phyloP scores from a whole-genome alignment of 2,113 vertebrate species.

The Nerophis lumbriciformis region DNA sequence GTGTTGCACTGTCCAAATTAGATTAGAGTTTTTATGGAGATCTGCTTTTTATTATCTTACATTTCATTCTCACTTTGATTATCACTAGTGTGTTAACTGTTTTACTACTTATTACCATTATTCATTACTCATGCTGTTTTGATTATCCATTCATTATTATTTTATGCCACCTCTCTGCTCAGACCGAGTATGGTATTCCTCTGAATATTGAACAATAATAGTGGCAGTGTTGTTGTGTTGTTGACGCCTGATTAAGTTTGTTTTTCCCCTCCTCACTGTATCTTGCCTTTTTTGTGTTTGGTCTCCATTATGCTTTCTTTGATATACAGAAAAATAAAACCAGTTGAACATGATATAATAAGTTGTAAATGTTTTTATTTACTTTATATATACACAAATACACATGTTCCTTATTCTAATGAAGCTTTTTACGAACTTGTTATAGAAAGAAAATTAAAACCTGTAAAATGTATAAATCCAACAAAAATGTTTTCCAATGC shows the following conservation, averaged over 20 bases:
- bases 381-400: too few relatives aligned
- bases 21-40: conserved; percentile 70
- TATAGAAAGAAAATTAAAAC: neutral
- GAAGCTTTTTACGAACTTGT: neutral
- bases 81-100: conserved; percentile 77
- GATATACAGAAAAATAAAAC: conserved; percentile 79
- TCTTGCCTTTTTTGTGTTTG: conserved; percentile 73
- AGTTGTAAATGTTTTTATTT: neutral
- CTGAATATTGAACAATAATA: conserved; percentile 74
- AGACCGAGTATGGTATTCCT: conserved; percentile 66
- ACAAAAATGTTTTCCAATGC: too few relatives aligned
- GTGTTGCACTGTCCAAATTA: conserved; percentile 75
- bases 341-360: conserved; percentile 47
- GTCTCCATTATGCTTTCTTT: conserved; percentile 76
- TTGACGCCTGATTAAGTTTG: conserved; percentile 74
- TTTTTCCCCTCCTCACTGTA: conserved; percentile 65
- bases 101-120: conserved; percentile 77
- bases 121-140: conserved; percentile 71
- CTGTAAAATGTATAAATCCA: too few relatives aligned
- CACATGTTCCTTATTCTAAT: too few relatives aligned
- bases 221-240: conserved; percentile 74
- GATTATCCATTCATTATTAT: conserved; percentile 71
- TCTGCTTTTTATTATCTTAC: conserved; percentile 71
- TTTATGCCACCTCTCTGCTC: conserved; percentile 69
- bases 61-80: conserved; percentile 78